phyloP scores from a whole-genome alignment of 2,888 invertebrate genomes.

The Cordylochernes scorpioides region DNA sequence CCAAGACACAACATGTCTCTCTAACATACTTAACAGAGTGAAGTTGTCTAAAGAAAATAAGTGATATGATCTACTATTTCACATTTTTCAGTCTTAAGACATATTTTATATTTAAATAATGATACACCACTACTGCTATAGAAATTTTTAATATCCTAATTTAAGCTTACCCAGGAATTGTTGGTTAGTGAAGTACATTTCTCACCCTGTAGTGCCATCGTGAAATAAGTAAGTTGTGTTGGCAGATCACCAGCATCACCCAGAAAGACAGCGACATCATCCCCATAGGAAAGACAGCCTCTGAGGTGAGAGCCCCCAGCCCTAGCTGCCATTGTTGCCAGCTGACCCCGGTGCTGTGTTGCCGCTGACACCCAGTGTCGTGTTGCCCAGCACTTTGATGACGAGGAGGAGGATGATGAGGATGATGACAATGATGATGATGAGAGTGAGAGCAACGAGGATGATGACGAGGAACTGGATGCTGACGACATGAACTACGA shows the following conservation, averaged over 20 bases:
- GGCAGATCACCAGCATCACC: slow-evolving; percentile 21
- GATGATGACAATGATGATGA: slow-evolving; percentile 23
- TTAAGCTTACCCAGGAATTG: too few species aligned
- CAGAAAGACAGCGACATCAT: slow-evolving; percentile 22
- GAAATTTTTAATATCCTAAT: too few species aligned
- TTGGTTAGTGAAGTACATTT: too few species aligned
- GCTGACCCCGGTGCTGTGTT: not conserved
- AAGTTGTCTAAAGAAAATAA: too few species aligned
- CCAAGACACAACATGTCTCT: too few species aligned
- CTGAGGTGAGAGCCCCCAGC: slow-evolving; percentile 16
- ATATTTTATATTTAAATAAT: too few species aligned
- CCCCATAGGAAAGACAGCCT: slow-evolving; percentile 23
- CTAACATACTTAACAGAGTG: too few species aligned
- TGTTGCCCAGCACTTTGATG: slow-evolving; percentile 18
- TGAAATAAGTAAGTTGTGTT: too few species aligned
- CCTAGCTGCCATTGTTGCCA: not conserved
- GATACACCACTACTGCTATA: too few species aligned
- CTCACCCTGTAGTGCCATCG: too few species aligned
- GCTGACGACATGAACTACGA: slow-evolving; percentile 21
- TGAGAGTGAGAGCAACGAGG: slow-evolving; percentile 18
- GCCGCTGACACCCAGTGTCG: not conserved
- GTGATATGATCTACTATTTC: too few species aligned
- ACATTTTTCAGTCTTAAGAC: too few species aligned
- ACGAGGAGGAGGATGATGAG: slow-evolving; percentile 23
- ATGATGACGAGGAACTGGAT: slow-evolving; percentile 15